Evolutionary conservation across 35 echinoderm and acorn worm genomes (phyloP), one percentile per base, ranked within the genome.

Genomic region (Ophiothrix spiculata): DNA sequence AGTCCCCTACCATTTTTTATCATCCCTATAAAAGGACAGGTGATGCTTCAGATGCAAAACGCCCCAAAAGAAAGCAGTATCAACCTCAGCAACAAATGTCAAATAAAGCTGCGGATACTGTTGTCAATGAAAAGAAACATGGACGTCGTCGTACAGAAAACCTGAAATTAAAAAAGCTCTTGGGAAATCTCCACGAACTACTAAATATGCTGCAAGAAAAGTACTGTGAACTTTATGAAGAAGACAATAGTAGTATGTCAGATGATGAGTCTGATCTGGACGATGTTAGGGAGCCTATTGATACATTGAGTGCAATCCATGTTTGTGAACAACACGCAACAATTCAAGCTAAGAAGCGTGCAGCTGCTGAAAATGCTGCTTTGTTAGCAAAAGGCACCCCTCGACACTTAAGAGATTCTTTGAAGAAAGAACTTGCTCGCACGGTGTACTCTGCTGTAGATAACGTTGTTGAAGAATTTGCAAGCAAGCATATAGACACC

Each of bases 181-280:
- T 98, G 25, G 49, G 84, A 25, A 91, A 98, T 35, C 83, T 98
- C 36, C 95, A 98, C 63, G 79, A 89, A 56, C 95, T 94, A 85
- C 88, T 98, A 13, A 89, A 98, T 38, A 81, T 85, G 37, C 85
- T 98, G 35, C 91, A 94, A 64, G 91, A 98, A 40, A 88, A 92
- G 73, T 98, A 98, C 78, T 88, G 87, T 77, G 92, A 88, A 35
- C 92, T 98, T 40, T 98, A 91, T 81, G 94, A 97, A 34, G 95
- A 98, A 40, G 76, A 92, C 31, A 86, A 93, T 41, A n/a, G n/a
- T n/a, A 89, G 85, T 73, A 81, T 89, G 42, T 90, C 81, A n/a
- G 93, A 95, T 40, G 81, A 88, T 73, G 81, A 33, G 0, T 93
- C 91, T 1, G 95, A 98, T 54, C 64, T 93, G 25, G 95, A 98